Conservation (phyloP, 2,113 vertebrate species). For the Leptobrachium ailaonicum region DNA sequence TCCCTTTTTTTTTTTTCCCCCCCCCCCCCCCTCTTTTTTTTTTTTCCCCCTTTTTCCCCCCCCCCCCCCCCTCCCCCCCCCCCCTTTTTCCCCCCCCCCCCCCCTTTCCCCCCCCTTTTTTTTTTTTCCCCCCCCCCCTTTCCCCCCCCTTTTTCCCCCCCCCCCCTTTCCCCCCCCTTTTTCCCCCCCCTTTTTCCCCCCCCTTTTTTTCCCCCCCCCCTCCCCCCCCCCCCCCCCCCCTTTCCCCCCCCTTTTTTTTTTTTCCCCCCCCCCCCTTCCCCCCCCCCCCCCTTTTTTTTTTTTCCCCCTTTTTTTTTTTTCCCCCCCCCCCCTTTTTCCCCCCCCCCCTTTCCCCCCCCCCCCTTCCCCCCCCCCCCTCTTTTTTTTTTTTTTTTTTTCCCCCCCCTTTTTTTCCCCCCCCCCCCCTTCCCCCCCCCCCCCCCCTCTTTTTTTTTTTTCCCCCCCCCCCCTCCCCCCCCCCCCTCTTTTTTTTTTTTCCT, state of each 20-base stretch:
- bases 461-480: background rate
- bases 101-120: too few species aligned
- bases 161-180: background rate
- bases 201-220: slow-evolving; percentile 18
- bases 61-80: too few species aligned
- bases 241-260: background rate
- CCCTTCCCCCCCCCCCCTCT: background rate
- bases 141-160: background rate
- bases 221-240: background rate
- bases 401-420: background rate
- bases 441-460: background rate
- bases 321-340: background rate
- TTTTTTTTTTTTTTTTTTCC: background rate
- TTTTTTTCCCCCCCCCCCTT: slow-evolving; percentile 14
- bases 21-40: too few species aligned
- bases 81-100: too few species aligned
- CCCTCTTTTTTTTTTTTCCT: background rate
- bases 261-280: background rate
- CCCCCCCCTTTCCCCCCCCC: background rate
- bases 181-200: slow-evolving; percentile 6
- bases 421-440: background rate
- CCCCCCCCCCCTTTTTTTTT: background rate
- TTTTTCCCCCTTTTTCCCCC: too few species aligned
- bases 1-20: too few species aligned
- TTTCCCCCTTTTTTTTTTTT: background rate